Evolutionary conservation across 92 coral and sea anemone species (phyloP), one percentile per base, ranked within the genome.

Genomic region (Zoanthus solanderi): DNA sequence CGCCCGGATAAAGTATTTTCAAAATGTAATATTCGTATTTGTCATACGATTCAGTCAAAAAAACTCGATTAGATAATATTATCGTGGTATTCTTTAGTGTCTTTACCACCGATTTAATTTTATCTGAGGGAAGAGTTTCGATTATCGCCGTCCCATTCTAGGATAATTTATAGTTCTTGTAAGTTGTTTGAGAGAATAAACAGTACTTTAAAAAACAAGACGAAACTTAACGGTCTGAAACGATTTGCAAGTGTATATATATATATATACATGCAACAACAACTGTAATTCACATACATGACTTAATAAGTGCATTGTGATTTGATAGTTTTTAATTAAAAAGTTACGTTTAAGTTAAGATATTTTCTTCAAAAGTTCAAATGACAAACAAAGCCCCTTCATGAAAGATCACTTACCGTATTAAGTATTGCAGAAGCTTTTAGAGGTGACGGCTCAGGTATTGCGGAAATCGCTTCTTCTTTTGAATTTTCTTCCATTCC

Each of bases 351-450:
- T 34, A 78, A 31, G 11, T 15, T 37, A 6, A 9, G 6, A 58
- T 58, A 5, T 2, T 28, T 12, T 7, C 14, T 34, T 7, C 30
- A 9, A 12, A 81, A 23, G 30, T 30, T 60, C 46, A 47, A 37
- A 10, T 2, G 5, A 46, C 13, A n/a, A 60, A n/a, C 60, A 65
- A 65, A 66, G 75, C 73, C 42, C 53, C 48, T 11, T 7, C 7
- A 18, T 44, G 63, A 29, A 30, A 30, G 15, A 42, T 79, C 44
- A 66, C 75, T 81, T 23, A 81, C 85, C 75, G 85, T 44, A 34
- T 34, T 34, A 12, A 61, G 9, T 57, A 46, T 78, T 81, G 75
- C 57, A 47, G 75, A 81, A 50, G 56, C 45, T 45, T 60, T 81
- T 81, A 8, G 60, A 44, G 75, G 42, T 32, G 18, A 13, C 8